These are phyloP conservation scores for Laupala kohalensis DNA, from an alignment of 1,140 invertebrate genomes.

Conservation along the genomic window DNA sequence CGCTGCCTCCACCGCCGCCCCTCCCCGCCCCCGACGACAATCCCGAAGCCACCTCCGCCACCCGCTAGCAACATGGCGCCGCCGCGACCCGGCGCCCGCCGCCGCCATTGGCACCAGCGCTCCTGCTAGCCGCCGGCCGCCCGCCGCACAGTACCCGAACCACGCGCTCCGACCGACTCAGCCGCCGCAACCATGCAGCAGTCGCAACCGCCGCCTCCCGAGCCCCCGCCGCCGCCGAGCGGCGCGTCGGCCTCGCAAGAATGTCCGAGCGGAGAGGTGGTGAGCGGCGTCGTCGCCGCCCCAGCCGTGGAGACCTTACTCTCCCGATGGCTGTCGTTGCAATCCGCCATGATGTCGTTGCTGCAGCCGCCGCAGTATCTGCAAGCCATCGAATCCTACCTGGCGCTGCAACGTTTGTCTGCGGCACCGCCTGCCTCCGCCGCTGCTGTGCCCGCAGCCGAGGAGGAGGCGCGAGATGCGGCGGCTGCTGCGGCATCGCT, in stretches of 20 bases:
- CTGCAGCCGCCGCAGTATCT: constrained; percentile 4
- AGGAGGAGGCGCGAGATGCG: constrained; percentile 17
- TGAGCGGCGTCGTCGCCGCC: constrained; percentile 3
- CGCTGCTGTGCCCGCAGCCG: constrained; percentile 26
- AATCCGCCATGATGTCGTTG: constrained; percentile 2
- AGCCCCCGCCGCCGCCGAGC: constrained; percentile 13
- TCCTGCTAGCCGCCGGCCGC: constrained; percentile 33
- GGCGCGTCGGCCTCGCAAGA: too few relatives aligned
- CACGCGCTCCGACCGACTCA: constrained; percentile 32
- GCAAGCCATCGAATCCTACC: constrained; percentile 15
- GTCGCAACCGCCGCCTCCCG: constrained; percentile 18
- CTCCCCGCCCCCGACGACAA: not conserved
- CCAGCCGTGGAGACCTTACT: constrained; percentile 27
- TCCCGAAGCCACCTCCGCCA: constrained; percentile 39
- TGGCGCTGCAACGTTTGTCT: constrained; percentile 13
- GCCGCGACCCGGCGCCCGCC: constrained; percentile 58
- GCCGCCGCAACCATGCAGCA: constrained; percentile 27
- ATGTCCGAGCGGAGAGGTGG: too few relatives aligned
- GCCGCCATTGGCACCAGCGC: constrained; percentile 56
- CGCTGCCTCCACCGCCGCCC: not conserved
- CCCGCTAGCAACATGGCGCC: constrained; percentile 53
- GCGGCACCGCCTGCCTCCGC: constrained; percentile 23
- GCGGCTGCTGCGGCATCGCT: constrained; percentile 8
- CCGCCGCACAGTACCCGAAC: constrained; percentile 42
- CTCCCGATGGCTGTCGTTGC: constrained; percentile 27